A percentile compares a stretch with the other conserved stretches of the same genome.
These are phyloP conservation scores for Acromyrmex echinatior DNA, from an alignment of 1,140 invertebrate genomes.

Conservation along the genomic window DNA sequence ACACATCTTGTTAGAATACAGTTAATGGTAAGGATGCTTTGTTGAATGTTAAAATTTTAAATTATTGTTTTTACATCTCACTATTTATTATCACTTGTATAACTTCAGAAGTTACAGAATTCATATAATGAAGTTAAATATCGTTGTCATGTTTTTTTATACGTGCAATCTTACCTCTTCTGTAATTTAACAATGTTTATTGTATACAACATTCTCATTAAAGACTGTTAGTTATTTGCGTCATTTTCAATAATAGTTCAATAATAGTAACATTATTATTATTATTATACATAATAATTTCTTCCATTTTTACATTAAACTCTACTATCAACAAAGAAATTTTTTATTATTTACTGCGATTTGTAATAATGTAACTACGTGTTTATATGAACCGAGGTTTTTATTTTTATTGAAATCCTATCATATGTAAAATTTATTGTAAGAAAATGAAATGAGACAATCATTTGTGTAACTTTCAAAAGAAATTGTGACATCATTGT, in stretches of 20 bases:
- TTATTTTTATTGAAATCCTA: constrained; percentile 37
- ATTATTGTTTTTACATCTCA: constrained; percentile 27
- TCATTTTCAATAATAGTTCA: constrained; percentile 24
- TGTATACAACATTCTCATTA: constrained; percentile 10
- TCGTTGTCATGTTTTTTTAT: background rate
- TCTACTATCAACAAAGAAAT: constrained; percentile 38
- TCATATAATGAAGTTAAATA: background rate
- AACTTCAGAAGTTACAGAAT: background rate
- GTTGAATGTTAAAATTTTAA: constrained; percentile 25
- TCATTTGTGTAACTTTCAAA: constrained; percentile 10
- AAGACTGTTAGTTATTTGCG: constrained; percentile 39
- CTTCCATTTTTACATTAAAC: constrained; percentile 39
- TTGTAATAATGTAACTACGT: constrained; percentile 44
- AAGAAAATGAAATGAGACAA: background rate
- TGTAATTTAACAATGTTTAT: constrained; percentile 42
- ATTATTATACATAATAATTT: constrained; percentile 32
- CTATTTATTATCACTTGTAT: constrained; percentile 25
- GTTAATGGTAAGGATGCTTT: constrained; percentile 34
- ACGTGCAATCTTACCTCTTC: constrained; percentile 17
- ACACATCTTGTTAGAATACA: constrained; percentile 39
- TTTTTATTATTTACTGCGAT: constrained; percentile 47
- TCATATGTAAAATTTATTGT: constrained; percentile 28
- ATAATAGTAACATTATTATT: background rate
- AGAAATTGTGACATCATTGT: background rate
- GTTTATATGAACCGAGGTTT: constrained; percentile 59